phyloP scores from a whole-genome alignment of 2,797 vertebrate genomes.

The Staurois parvus region DNA sequence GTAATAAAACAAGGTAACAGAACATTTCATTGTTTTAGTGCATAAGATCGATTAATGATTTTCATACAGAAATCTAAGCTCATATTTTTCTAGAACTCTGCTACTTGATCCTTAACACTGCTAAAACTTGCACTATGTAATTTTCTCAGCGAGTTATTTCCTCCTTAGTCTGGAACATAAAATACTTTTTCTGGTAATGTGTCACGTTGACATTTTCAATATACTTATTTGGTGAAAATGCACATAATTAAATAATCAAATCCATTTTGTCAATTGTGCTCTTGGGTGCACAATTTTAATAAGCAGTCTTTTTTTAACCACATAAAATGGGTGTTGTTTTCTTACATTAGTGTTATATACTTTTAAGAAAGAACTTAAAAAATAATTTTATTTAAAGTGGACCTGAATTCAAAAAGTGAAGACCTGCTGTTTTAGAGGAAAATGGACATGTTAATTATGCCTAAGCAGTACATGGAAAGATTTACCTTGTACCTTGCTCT shows the following conservation, averaged over 20 bases:
- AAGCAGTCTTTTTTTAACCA: background rate
- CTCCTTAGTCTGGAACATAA: background rate
- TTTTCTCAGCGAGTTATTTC: constrained; percentile 4
- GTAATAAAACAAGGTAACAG: too few species aligned
- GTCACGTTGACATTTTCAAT: background rate
- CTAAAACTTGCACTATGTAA: background rate
- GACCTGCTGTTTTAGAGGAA: too few species aligned
- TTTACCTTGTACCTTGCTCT: too few species aligned
- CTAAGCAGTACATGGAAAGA: too few species aligned
- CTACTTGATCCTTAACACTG: background rate
- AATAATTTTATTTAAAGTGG: too few species aligned
- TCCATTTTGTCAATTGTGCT: background rate
- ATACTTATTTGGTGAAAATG: constrained; percentile 2
- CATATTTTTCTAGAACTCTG: background rate
- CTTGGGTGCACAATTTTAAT: background rate
- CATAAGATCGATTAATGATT: too few species aligned
- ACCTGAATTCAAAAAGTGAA: too few species aligned
- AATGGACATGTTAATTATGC: too few species aligned
- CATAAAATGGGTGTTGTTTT: too few species aligned
- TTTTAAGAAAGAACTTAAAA: too few species aligned
- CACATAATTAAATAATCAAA: constrained; percentile 13
- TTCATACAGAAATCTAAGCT: background rate
- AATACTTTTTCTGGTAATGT: background rate
- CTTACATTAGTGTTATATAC: too few species aligned
- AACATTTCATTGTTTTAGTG: too few species aligned